Evolutionary conservation across 2,888 invertebrate species (phyloP).

Genomic region (Chydorus sphaericus): DNA sequence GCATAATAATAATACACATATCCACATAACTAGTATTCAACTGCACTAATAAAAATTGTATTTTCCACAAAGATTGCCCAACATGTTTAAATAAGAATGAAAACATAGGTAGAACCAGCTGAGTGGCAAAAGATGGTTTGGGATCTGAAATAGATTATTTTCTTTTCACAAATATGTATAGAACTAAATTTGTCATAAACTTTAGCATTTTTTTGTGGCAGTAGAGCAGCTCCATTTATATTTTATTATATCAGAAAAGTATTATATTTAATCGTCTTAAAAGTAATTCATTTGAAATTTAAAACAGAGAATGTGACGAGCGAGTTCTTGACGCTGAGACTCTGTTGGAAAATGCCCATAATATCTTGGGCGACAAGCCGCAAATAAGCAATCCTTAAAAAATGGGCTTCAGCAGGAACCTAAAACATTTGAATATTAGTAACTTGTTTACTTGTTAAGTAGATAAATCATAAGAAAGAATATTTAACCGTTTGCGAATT

Average conservation of each 20-base stretch:
- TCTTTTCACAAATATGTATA: slow-evolving; percentile 6
- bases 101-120: slow-evolving; percentile 90
- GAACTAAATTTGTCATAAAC: slow-evolving; percentile 58
- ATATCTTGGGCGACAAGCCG: slow-evolving; percentile 67
- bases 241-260: slow-evolving; percentile 19
- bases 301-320: slow-evolving; percentile 68
- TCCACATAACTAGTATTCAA: too few relatives aligned
- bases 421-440: slow-evolving; percentile 30
- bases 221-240: slow-evolving; percentile 70
- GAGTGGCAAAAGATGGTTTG: slow-evolving; percentile 93
- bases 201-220: slow-evolving; percentile 85
- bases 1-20: too few relatives aligned
- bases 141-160: slow-evolving; percentile 50
- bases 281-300: slow-evolving; percentile 24
- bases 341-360: slow-evolving; percentile 83
- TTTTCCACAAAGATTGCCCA: too few relatives aligned
- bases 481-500: slow-evolving; percentile 43
- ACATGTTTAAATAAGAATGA: slow-evolving; percentile 84
- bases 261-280: background rate
- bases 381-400: slow-evolving; percentile 73
- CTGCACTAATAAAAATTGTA: too few relatives aligned
- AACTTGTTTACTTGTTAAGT: too few relatives aligned
- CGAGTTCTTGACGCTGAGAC: slow-evolving; percentile 87
- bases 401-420: slow-evolving; percentile 74
- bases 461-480: background rate